Percentiles rank a stretch among this genome's conserved stretches.
These are phyloP conservation scores for Pseudorhiza aurosa DNA, from an alignment of 30 jellyfish, hydroid and myxozoan genomes.

Conservation along the genomic window DNA sequence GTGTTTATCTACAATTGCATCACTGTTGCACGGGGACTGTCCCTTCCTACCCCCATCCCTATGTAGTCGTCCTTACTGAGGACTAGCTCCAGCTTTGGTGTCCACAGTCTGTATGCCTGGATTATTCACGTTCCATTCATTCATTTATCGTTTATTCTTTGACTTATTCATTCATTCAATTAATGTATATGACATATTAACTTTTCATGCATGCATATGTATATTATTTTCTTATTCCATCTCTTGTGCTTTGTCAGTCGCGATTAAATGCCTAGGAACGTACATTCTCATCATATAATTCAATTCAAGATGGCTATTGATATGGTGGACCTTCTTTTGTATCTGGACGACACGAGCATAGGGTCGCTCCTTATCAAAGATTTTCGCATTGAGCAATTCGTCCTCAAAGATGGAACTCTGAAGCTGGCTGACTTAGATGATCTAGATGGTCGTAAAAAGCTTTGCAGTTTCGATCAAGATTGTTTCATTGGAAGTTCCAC, in stretches of 20 bases:
- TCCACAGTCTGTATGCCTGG: too few species aligned
- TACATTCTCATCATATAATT: neutral
- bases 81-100: too few species aligned
- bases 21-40: too few species aligned
- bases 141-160: too few species aligned
- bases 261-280: too few species aligned
- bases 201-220: neutral
- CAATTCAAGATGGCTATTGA: conserved; percentile 55
- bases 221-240: too few species aligned
- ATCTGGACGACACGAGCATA: conserved; percentile 50
- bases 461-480: conserved; percentile 21
- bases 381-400: conserved; percentile 71
- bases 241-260: too few species aligned
- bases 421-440: conserved; percentile 76
- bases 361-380: conserved; percentile 62
- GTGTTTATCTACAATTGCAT: too few species aligned
- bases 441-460: conserved; percentile 25
- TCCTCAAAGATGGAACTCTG: conserved; percentile 47
- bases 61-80: too few species aligned
- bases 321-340: conserved; percentile 42
- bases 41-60: too few species aligned
- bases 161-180: neutral
- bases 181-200: neutral
- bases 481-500: conserved; percentile 52
- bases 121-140: too few species aligned